Evolutionary conservation across 2,797 vertebrate genomes (phyloP).

Genomic region (Melanogrammus aeglefinus): DNA sequence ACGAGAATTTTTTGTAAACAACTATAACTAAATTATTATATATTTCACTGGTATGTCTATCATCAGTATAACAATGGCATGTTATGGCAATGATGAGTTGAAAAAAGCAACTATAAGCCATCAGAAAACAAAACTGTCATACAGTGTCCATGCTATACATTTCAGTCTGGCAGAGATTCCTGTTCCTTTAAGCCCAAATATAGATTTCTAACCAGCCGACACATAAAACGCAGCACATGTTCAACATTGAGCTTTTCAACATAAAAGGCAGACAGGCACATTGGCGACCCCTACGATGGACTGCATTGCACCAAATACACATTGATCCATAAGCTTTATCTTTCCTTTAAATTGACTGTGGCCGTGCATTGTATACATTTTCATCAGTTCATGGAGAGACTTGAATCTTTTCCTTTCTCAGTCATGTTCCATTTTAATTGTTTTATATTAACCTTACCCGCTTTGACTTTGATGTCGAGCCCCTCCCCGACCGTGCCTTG

Average conservation of each 20-base stretch:
- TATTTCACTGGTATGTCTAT: neutral
- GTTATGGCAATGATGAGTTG: neutral
- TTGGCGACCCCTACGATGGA: neutral
- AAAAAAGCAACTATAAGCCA: too few relatives aligned
- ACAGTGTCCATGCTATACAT: too few relatives aligned
- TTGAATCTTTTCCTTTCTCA: neutral
- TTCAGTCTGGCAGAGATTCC: neutral
- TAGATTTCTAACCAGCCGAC: neutral
- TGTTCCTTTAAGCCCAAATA: neutral
- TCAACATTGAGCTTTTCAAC: neutral
- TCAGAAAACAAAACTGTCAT: too few relatives aligned
- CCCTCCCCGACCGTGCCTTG: slow-evolving; percentile 25
- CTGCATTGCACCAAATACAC: neutral
- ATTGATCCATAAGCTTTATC: neutral
- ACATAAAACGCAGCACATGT: neutral
- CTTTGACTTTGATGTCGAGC: slow-evolving; percentile 69
- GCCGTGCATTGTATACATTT: neutral
- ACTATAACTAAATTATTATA: neutral
- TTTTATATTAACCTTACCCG: slow-evolving; percentile 55
- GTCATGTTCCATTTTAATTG: slow-evolving; percentile 33
- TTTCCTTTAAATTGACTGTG: neutral
- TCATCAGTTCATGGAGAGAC: neutral
- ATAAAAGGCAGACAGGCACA: neutral
- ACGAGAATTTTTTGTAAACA: neutral
- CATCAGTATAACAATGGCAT: neutral